These are phyloP conservation scores for Leuciscus idus DNA, from an alignment of 2,113 vertebrate genomes.

Conservation along the genomic window DNA sequence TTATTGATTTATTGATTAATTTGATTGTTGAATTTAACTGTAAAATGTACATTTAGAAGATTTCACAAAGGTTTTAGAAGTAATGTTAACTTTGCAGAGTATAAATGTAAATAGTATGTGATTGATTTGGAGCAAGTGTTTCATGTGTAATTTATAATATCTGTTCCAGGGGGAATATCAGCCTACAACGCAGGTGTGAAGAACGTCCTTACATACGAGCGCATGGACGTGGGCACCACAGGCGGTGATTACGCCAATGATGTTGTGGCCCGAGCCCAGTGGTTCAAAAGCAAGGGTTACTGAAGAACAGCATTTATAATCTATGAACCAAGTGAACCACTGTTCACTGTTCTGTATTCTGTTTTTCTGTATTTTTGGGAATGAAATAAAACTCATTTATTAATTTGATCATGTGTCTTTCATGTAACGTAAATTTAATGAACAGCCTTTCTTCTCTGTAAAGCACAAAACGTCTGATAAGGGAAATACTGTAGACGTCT, in stretches of 20 bases:
- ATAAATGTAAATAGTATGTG: background rate
- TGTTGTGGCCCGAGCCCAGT: slow-evolving; percentile 72
- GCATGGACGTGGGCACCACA: slow-evolving; percentile 59
- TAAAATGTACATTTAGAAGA: background rate
- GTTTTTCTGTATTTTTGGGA: background rate
- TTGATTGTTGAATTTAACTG: background rate
- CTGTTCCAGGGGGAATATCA: slow-evolving; percentile 67
- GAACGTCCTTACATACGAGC: slow-evolving; percentile 59
- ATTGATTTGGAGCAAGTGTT: background rate
- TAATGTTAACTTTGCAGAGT: background rate
- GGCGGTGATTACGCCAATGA: slow-evolving; percentile 72
- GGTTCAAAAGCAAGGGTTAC: slow-evolving; percentile 72
- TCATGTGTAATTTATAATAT: background rate
- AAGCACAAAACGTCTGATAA: too few species aligned
- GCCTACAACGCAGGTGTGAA: slow-evolving; percentile 65
- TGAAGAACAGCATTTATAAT: slow-evolving; percentile 17
- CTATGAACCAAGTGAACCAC: too few species aligned
- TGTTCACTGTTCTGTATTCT: background rate
- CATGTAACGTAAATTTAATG: background rate
- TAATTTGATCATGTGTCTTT: background rate
- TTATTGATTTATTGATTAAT: background rate
- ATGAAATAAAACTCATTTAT: background rate
- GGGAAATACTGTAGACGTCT: too few species aligned
- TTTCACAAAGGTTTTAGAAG: background rate
- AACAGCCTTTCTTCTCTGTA: background rate